These are phyloP conservation scores for Pangasius macronema DNA, from an alignment of 2,797 vertebrate species.

Conservation along the genomic window DNA sequence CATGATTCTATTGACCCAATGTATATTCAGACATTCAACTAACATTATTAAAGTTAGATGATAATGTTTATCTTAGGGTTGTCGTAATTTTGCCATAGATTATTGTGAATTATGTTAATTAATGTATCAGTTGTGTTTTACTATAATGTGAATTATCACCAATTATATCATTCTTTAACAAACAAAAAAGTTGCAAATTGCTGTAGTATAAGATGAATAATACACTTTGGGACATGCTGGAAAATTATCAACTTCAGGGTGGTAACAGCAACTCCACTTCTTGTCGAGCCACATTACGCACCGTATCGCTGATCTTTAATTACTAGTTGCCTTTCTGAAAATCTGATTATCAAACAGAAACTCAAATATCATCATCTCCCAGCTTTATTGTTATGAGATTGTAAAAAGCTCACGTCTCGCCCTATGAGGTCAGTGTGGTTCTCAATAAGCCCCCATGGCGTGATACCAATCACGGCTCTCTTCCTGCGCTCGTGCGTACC, in stretches of 20 bases:
- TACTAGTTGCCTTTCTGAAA: not conserved
- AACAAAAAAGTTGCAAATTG: not conserved
- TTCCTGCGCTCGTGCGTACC: slow-evolving; percentile 84
- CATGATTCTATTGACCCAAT: not conserved
- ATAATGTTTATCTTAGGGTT: not conserved
- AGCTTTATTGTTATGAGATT: not conserved
- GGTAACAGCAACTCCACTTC: not conserved
- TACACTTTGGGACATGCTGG: not conserved
- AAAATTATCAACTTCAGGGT: not conserved
- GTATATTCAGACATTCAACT: not conserved
- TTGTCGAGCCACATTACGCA: not conserved
- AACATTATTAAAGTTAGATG: not conserved
- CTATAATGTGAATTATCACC: not conserved
- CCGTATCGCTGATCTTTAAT: not conserved
- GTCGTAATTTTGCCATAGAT: not conserved
- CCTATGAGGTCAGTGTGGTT: slow-evolving; percentile 91
- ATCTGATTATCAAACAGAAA: not conserved
- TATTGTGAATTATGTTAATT: not conserved
- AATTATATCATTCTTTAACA: not conserved
- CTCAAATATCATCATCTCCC: not conserved
- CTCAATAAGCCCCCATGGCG: slow-evolving; percentile 93
- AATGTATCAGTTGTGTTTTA: not conserved
- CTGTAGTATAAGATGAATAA: not conserved
- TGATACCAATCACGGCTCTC: slow-evolving; percentile 89
- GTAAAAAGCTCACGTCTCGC: slow-evolving; percentile 83